Evolutionary conservation across 2,888 invertebrate species (phyloP).

Genomic region (Emmelina monodactyla): DNA sequence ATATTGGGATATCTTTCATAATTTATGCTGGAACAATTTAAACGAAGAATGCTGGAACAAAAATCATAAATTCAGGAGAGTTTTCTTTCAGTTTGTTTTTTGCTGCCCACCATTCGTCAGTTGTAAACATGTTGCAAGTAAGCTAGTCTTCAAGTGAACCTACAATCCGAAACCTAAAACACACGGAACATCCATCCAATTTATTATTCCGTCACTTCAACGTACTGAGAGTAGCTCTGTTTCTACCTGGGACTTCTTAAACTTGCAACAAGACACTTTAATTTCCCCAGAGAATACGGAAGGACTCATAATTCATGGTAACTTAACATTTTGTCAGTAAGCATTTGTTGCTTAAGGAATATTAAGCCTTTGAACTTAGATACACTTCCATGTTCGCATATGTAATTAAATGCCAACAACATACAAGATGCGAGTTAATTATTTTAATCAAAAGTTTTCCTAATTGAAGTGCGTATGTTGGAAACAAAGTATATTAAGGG

Average conservation of each 20-base stretch:
- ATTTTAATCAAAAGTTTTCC: conserved; percentile 3
- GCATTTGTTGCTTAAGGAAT: conserved; percentile 36
- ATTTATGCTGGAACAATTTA: no score
- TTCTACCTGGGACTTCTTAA: conserved; percentile 51
- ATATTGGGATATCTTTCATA: no score
- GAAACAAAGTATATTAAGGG: neutral
- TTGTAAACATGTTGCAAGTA: no score
- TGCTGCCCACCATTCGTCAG: conserved; percentile 39
- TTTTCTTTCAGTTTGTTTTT: conserved; percentile 63
- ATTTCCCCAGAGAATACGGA: conserved; percentile 49
- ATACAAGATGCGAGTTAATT: conserved; percentile 1
- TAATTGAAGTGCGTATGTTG: neutral
- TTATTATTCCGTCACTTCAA: no score
- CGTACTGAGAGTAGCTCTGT: conserved; percentile 26
- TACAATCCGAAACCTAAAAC: no score
- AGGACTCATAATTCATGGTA: conserved; percentile 59
- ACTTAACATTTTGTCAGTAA: conserved; percentile 59
- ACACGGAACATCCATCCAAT: no score
- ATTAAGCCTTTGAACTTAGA: neutral
- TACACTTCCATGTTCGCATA: conserved; percentile 1
- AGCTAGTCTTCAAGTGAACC: no score
- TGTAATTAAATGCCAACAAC: conserved; percentile 2
- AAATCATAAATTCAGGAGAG: conserved; percentile 61
- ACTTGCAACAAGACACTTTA: conserved; percentile 62
- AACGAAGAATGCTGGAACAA: conserved; percentile 23